These are phyloP conservation scores for Caenorhabditis japonica DNA, from an alignment of 2,888 invertebrate species.

Conservation along the genomic window DNA sequence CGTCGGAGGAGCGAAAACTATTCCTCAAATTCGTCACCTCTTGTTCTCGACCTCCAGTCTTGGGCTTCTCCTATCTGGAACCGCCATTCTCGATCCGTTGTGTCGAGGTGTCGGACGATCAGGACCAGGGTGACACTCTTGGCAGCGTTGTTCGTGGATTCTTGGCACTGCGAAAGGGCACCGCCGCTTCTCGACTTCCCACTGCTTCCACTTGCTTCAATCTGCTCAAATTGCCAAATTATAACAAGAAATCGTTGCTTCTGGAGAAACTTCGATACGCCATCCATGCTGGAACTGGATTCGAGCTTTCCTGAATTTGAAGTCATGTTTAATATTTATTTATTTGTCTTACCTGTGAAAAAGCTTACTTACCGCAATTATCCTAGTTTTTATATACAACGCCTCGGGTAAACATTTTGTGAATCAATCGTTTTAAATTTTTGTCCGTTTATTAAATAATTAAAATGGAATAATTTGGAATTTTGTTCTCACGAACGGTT, in stretches of 20 bases:
- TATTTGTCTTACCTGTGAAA: too few species aligned
- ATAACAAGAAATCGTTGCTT: conserved; percentile 93
- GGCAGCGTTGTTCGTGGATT: conserved; percentile 97
- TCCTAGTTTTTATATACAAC: too few species aligned
- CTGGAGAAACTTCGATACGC: conserved; percentile 96
- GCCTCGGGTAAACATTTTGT: too few species aligned
- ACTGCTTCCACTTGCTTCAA: conserved; percentile 97
- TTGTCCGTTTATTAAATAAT: too few species aligned
- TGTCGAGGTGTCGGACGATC: conserved; percentile 97
- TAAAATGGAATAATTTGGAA: too few species aligned
- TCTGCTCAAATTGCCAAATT: conserved; percentile 95
- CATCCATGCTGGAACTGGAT: conserved; percentile 96
- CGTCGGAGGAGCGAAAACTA: conserved; percentile 89
- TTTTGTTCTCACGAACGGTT: too few species aligned
- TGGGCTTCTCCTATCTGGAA: conserved; percentile 95
- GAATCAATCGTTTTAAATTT: too few species aligned
- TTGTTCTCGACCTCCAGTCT: conserved; percentile 93
- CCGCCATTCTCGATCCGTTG: conserved; percentile 97
- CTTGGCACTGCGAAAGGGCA: conserved; percentile 94
- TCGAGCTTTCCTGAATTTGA: conserved; percentile 83
- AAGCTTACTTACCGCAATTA: too few species aligned
- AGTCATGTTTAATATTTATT: neutral
- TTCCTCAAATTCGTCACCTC: conserved; percentile 99
- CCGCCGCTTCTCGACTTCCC: conserved; percentile 82
- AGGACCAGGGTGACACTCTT: conserved; percentile 82